Percentiles rank a stretch among this genome's conserved stretches.
Evolutionary conservation across 64 coral and sea anemone species (phyloP).

Genomic region (Trachythela sp.): DNA sequence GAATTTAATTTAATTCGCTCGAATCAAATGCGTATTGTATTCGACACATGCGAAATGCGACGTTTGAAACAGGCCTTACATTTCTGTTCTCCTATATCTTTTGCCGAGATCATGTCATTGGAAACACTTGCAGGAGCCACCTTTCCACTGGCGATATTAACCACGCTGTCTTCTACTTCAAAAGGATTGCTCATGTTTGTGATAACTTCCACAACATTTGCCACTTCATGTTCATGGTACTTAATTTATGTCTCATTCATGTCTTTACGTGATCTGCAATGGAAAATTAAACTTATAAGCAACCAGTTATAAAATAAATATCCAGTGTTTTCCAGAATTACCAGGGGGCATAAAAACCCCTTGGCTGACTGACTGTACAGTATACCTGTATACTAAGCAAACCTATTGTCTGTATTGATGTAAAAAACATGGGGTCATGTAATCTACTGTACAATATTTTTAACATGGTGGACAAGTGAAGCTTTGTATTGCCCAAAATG

Average conservation of each 20-base stretch:
- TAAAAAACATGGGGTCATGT: not conserved
- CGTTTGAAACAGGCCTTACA: too few relatives aligned
- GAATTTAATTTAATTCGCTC: too few relatives aligned
- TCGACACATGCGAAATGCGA: too few relatives aligned
- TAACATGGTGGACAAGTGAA: not conserved
- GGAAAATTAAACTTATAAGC: not conserved
- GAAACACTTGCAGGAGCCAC: conserved; percentile 19
- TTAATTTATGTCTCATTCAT: conserved; percentile 3
- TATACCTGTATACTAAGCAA: not conserved
- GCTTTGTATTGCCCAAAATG: not conserved
- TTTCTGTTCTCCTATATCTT: conserved; percentile 18
- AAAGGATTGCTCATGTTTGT: conserved; percentile 19
- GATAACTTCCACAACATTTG: not conserved
- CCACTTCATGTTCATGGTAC: conserved; percentile 12
- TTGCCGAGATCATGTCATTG: conserved; percentile 19
- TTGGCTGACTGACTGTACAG: not conserved
- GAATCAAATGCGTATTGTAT: too few relatives aligned
- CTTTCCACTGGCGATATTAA: conserved; percentile 15
- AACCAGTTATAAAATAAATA: not conserved
- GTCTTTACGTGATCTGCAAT: conserved; percentile 21
- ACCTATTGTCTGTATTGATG: too few relatives aligned
- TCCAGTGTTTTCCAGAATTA: not conserved
- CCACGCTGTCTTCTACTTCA: conserved; percentile 12
- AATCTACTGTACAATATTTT: not conserved
- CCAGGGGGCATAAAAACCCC: not conserved